These are phyloP conservation scores for Leptodactylus fallax DNA, from an alignment of 2,797 vertebrate species.

Conservation along the genomic window DNA sequence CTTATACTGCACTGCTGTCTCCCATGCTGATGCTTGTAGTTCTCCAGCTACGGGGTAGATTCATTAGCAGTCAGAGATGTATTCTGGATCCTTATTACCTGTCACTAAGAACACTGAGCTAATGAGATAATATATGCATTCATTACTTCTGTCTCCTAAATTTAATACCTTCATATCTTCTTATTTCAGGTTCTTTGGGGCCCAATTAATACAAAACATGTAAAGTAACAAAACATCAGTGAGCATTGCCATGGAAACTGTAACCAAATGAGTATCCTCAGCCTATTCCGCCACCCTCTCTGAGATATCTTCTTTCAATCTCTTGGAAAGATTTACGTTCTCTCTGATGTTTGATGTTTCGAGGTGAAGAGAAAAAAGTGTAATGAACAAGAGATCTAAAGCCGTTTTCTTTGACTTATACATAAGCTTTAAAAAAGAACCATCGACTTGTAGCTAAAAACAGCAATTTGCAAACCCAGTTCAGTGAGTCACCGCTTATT, in stretches of 20 bases:
- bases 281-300: background rate
- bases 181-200: conserved; percentile 45
- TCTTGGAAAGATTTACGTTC: conserved; percentile 48
- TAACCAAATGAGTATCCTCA: conserved; percentile 45
- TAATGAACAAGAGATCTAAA: conserved; percentile 53
- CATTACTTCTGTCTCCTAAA: conserved; percentile 17
- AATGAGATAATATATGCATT: conserved; percentile 44
- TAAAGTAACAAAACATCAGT: conserved; percentile 40
- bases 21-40: background rate
- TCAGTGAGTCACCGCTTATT: background rate
- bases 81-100: background rate
- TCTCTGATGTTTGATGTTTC: conserved; percentile 48
- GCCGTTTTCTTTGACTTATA: conserved; percentile 9
- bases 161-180: conserved; percentile 45
- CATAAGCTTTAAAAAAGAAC: conserved; percentile 20
- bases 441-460: conserved; percentile 25
- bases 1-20: too few relatives aligned
- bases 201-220: conserved; percentile 54
- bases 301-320: conserved; percentile 35
- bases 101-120: background rate
- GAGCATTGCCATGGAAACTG: conserved; percentile 56
- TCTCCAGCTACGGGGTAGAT: background rate
- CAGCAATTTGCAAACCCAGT: conserved; percentile 23
- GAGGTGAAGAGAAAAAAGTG: conserved; percentile 36
- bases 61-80: background rate